Base-by-base conservation (phyloP, 2,888 invertebrate species). In the Flexamia atlantica region DNA sequence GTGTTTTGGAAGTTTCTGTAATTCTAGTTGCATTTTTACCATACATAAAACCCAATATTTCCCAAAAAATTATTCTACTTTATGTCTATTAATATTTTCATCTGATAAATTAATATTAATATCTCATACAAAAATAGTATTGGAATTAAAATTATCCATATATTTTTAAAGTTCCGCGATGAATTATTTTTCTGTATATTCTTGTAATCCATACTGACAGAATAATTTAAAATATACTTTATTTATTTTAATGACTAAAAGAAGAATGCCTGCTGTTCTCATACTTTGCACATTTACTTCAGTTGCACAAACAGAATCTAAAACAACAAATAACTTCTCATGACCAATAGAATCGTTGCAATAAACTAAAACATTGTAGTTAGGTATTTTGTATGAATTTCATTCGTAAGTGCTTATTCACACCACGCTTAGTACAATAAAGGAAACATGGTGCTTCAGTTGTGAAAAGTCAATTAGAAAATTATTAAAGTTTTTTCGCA, bases 81-180 rank as follows among this genome's bases (percentile, higher is more conserved):
- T 28, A n/a, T 60, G 9, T 23, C 3, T 23, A 60, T 23, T 28
- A 10, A n/a, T 5, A 10, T 60, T 28, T 3, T 20, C n/a, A 12
- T 70, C 70, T 70, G 32, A 32, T 17, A 70, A n/a, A 70, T 70
- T n/a, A 10, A 70, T 28, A 70, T 70, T 70, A 9, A 32, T 30
- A n/a, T 70, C 70, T 70, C 70, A 32, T 17, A 70, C 3, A 32
- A 32, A 70, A 28, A 70, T 36, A 9, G 70, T 32, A 32, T 70
- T 70, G 1, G 25, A 9, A 32, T 2, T 32, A 20, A 70, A 70
- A 70, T 70, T 7, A 1, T 12, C 28, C 36, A 70, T 7, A 70
- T 32, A 28, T 3, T 32, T 32, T 30, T 70, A 32, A 10, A 70
- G 30, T n/a, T 70, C 70, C 3, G 12, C 4, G 17, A 70, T 70